Evolutionary conservation across 1,140 invertebrate species (phyloP).

Genomic region (Drosophila busckii): DNA sequence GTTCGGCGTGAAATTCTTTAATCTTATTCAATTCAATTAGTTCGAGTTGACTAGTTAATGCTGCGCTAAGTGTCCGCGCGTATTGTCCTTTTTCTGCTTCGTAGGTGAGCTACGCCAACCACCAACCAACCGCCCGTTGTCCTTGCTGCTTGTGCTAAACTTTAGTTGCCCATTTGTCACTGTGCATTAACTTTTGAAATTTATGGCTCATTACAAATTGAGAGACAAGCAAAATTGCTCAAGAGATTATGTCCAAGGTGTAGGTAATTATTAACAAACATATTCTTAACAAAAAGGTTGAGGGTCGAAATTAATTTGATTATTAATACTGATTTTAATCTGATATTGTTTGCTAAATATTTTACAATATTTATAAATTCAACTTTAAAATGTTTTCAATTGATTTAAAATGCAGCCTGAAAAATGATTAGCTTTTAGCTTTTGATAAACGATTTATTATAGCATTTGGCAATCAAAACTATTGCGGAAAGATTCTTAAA

Average conservation of each 20-base stretch:
- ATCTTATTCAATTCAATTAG: constrained; percentile 78
- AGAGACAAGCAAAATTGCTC: constrained; percentile 17
- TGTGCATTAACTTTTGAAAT: constrained; percentile 68
- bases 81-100: constrained; percentile 34
- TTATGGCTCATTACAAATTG: constrained; percentile 44
- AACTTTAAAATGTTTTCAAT: no score
- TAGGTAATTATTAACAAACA: constrained; percentile 14
- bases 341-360: no score
- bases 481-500: no score
- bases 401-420: no score
- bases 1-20: constrained; percentile 77
- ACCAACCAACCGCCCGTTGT: not conserved
- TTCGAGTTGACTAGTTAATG: constrained; percentile 78
- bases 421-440: no score
- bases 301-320: no score
- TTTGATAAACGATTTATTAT: no score
- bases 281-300: constrained; percentile 1
- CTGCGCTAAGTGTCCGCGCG: constrained; percentile 34
- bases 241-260: constrained; percentile 26
- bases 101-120: constrained; percentile 1
- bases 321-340: no score
- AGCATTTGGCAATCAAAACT: no score
- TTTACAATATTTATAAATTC: no score
- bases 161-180: constrained; percentile 34
- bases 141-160: not conserved